Evolutionary conservation across 1,140 invertebrate genomes (phyloP).

Genomic region (Colletes gigas): DNA sequence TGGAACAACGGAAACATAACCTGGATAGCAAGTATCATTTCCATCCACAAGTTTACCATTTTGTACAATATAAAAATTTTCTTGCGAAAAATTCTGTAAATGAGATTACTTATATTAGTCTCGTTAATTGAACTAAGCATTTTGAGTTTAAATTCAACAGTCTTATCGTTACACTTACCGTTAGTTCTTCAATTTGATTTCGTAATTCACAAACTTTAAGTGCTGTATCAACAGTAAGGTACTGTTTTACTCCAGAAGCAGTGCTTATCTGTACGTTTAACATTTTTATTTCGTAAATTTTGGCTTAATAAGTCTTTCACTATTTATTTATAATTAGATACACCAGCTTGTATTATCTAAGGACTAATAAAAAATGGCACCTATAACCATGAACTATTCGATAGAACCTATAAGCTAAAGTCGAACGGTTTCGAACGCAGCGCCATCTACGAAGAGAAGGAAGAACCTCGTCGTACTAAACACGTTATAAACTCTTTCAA

Average conservation of each 20-base stretch:
- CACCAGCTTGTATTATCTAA: background rate
- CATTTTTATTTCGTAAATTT: conserved; percentile 31
- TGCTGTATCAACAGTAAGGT: conserved; percentile 2
- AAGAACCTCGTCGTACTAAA: background rate
- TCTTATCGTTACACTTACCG: conserved; percentile 19
- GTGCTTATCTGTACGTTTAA: conserved; percentile 46
- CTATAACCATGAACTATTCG: background rate
- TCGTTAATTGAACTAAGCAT: background rate
- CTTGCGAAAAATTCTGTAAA: conserved; percentile 68
- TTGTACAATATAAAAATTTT: conserved; percentile 79
- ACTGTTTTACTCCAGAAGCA: background rate
- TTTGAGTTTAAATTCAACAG: background rate
- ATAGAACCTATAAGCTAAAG: background rate
- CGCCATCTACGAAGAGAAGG: background rate
- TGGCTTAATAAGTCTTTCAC: background rate
- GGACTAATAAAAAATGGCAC: background rate
- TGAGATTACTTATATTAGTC: conserved; percentile 3
- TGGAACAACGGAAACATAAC: conserved; percentile 76
- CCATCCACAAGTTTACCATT: conserved; percentile 79
- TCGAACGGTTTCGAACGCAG: background rate
- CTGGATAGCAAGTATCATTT: conserved; percentile 48
- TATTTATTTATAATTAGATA: background rate
- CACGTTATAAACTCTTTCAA: background rate
- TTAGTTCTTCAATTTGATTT: conserved; percentile 9
- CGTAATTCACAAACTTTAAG: conserved; percentile 22